A percentile compares a stretch with the other conserved stretches of the same genome.
Conservation (phyloP, 2,797 vertebrate genomes). For the Sebastes aleutianus region DNA sequence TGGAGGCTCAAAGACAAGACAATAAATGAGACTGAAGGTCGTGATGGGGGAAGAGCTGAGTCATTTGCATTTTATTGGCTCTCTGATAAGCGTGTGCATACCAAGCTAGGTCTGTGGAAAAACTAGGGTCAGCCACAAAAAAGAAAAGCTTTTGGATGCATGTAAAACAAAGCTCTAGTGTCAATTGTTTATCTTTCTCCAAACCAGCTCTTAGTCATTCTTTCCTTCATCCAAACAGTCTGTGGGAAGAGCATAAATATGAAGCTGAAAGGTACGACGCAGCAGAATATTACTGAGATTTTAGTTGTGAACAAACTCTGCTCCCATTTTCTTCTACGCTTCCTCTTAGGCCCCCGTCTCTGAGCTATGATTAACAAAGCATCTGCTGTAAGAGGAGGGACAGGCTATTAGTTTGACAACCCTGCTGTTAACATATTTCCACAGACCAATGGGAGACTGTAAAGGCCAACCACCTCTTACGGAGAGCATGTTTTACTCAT, state of each 20-base stretch:
- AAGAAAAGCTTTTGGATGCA: neutral
- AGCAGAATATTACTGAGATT: slow-evolving; percentile 1
- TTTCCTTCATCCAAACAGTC: slow-evolving; percentile 26
- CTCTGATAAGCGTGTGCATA: slow-evolving; percentile 47
- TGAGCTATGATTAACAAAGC: slow-evolving; percentile 65
- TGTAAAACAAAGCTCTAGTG: slow-evolving; percentile 23
- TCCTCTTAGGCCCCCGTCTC: slow-evolving; percentile 15
- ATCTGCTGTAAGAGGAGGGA: slow-evolving; percentile 47
- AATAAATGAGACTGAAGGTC: slow-evolving; percentile 39
- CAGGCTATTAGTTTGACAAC: slow-evolving; percentile 37
- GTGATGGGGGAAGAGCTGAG: slow-evolving; percentile 5
- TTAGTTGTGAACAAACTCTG: neutral
- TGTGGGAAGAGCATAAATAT: neutral
- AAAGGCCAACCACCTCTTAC: slow-evolving; percentile 12
- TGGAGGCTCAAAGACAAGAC: slow-evolving; percentile 60
- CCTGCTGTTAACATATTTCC: slow-evolving; percentile 59
- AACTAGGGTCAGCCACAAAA: slow-evolving; percentile 11
- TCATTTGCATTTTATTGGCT: slow-evolving; percentile 60
- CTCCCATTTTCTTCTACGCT: slow-evolving; percentile 14
- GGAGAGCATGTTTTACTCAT: neutral
- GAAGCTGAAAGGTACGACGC: neutral
- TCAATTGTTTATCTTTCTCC: slow-evolving; percentile 42
- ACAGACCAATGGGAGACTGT: slow-evolving; percentile 23
- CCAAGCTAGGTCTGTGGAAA: slow-evolving; percentile 19
- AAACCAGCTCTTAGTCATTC: slow-evolving; percentile 23